Conservation (phyloP, 2,113 vertebrate genomes). For the Otolemur garnettii region DNA sequence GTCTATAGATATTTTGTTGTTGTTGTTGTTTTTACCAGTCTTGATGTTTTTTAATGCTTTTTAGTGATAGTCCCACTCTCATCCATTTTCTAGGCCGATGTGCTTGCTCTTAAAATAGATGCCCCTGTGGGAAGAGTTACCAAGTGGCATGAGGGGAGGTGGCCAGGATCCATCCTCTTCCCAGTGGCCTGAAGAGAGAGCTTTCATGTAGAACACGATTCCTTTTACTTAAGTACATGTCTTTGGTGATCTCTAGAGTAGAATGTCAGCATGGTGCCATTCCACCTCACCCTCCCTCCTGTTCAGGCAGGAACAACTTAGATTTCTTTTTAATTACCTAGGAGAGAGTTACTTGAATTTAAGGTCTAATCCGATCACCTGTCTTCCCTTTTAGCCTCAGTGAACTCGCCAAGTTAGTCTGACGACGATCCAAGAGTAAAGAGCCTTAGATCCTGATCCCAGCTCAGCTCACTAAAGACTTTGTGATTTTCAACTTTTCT, state of each 20-base stretch:
- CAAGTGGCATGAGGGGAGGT: neutral
- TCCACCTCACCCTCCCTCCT: too few relatives aligned
- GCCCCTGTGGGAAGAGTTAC: too few relatives aligned
- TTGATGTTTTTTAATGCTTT: neutral
- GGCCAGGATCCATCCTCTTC: neutral
- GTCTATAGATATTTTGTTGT: neutral
- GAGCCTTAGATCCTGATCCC: neutral
- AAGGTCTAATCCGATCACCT: neutral
- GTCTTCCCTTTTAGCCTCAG: neutral
- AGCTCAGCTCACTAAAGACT: neutral
- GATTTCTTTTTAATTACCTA: neutral
- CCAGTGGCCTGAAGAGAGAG: neutral
- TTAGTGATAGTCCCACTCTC: neutral
- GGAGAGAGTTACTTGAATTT: conserved; percentile 7
- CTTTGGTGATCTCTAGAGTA: neutral
- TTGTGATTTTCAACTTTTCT: neutral
- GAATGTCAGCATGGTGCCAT: neutral
- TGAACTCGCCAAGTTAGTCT: neutral
- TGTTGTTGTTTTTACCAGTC: neutral
- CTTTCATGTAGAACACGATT: neutral
- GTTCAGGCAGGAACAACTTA: neutral
- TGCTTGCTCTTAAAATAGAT: neutral
- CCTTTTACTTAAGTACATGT: neutral
- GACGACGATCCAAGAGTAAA: neutral
- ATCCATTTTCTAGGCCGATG: neutral